Conservation (phyloP, 1,140 invertebrate species). For the Colletes gigas region DNA sequence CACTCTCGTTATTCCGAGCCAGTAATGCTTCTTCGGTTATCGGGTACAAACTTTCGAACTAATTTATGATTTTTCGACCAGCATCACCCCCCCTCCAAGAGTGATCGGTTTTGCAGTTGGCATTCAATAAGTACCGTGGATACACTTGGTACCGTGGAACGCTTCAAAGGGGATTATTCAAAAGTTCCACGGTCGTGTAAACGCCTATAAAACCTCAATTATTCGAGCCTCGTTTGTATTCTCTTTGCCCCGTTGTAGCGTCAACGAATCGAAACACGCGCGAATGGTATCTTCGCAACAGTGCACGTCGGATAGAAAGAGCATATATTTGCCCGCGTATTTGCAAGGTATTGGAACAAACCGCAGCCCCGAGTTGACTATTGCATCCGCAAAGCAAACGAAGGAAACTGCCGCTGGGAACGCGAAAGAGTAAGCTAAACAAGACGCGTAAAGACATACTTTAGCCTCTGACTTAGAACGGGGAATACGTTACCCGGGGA, state of each 20-base stretch:
- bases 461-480: neutral
- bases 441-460: neutral
- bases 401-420: neutral
- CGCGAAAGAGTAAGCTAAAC: slow-evolving; percentile 31
- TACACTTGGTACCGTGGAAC: neutral
- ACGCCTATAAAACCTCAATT: neutral
- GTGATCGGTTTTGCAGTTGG: too few relatives aligned
- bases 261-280: neutral
- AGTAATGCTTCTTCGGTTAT: neutral
- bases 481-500: too few relatives aligned
- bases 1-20: neutral
- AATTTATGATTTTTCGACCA: slow-evolving; percentile 5
- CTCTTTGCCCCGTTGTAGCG: neutral
- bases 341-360: slow-evolving; percentile 33
- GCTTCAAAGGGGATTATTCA: neutral
- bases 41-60: neutral
- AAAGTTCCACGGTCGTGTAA: neutral
- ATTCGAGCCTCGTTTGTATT: neutral
- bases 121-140: neutral
- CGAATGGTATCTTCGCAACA: neutral
- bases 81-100: neutral
- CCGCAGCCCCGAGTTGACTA: slow-evolving; percentile 20
- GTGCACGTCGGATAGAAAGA: slow-evolving; percentile 17
- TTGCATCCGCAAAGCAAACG: slow-evolving; percentile 28
- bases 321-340: slow-evolving; percentile 31